Conservation (phyloP, 2,888 invertebrate species). For the Lasioglossum lativentre region DNA sequence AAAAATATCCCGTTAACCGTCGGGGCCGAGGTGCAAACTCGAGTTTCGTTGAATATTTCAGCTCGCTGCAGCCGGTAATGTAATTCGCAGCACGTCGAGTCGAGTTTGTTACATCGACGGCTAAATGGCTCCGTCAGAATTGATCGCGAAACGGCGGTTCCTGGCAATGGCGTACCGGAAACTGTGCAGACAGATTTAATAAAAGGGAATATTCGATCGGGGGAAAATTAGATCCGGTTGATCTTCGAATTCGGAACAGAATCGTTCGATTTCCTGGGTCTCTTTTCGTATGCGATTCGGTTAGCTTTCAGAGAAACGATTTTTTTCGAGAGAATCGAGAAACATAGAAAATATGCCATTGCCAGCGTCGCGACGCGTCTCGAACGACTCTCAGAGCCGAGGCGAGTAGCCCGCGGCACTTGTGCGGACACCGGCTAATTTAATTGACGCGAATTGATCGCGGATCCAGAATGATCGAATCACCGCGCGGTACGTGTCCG, state of each 20-base stretch:
- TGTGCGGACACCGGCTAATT: neutral
- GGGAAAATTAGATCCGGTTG: neutral
- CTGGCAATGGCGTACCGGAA: slow-evolving; percentile 36
- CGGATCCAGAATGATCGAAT: neutral
- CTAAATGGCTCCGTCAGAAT: slow-evolving; percentile 40
- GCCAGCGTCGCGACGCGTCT: slow-evolving; percentile 34
- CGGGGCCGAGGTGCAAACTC: neutral
- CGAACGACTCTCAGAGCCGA: slow-evolving; percentile 29
- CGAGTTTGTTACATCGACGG: slow-evolving; percentile 7
- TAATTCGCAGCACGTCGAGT: neutral
- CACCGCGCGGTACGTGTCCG: neutral
- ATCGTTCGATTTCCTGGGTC: neutral
- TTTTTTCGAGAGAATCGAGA: too few species aligned
- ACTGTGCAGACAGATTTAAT: neutral
- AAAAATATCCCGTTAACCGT: neutral
- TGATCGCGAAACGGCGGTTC: slow-evolving; percentile 23
- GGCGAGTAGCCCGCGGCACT: slow-evolving; percentile 15
- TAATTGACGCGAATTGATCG: neutral
- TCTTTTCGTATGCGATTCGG: neutral
- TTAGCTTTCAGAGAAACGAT: neutral
- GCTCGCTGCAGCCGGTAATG: neutral
- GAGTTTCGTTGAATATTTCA: neutral
- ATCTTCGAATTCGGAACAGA: neutral
- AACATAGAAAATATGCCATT: neutral
- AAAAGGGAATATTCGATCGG: neutral